These are phyloP conservation scores for Drosophila kurseongensis DNA, from an alignment of 1,140 invertebrate species.

Conservation along the genomic window DNA sequence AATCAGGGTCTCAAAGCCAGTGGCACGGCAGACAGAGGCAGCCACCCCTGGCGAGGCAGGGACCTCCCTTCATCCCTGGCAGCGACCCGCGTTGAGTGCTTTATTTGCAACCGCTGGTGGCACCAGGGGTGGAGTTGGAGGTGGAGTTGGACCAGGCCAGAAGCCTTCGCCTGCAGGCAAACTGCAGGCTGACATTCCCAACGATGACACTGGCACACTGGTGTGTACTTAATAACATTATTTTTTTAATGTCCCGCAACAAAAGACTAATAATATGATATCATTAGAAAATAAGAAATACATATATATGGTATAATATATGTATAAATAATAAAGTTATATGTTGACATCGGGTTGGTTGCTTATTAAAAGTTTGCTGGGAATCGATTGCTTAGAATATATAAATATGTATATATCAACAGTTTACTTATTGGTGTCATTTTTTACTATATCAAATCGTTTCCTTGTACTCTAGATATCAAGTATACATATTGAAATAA, in stretches of 20 bases:
- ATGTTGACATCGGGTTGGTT: too few relatives aligned
- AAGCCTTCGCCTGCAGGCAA: slow-evolving; percentile 44
- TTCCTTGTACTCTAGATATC: too few relatives aligned
- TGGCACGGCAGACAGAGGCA: slow-evolving; percentile 18
- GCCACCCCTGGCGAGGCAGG: slow-evolving; percentile 28
- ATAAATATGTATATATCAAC: too few relatives aligned
- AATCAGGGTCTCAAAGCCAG: slow-evolving; percentile 10
- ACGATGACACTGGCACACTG: slow-evolving; percentile 43
- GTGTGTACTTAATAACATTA: background rate
- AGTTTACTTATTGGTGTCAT: too few relatives aligned
- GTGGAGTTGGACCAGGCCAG: slow-evolving; percentile 17
- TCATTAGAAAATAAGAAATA: background rate
- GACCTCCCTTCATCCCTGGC: slow-evolving; percentile 24
- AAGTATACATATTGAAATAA: too few relatives aligned
- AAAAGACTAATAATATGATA: too few relatives aligned
- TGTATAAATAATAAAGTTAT: too few relatives aligned
- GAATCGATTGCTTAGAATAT: too few relatives aligned
- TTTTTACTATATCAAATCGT: too few relatives aligned
- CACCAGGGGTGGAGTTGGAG: slow-evolving; percentile 13
- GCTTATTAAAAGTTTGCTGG: too few relatives aligned
- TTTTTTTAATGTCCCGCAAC: too few relatives aligned
- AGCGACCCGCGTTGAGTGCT: slow-evolving; percentile 63
- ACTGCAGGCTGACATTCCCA: slow-evolving; percentile 54
- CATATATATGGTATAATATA: too few relatives aligned
- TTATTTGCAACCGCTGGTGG: slow-evolving; percentile 62